Conservation (phyloP, 2,797 vertebrate species). For the Mastacembelus armatus region DNA sequence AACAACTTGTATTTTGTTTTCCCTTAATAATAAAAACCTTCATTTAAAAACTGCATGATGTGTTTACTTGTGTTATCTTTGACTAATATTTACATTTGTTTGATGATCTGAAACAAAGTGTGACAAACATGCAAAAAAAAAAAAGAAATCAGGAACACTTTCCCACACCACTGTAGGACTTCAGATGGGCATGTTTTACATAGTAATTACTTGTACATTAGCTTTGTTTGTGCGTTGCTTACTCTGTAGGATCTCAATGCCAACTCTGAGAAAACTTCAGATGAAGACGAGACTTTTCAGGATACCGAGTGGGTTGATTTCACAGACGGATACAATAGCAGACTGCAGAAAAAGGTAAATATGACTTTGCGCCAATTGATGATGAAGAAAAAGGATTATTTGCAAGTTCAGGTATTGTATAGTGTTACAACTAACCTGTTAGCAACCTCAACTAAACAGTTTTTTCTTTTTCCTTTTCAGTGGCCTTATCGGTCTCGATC, state of each 20-base stretch:
- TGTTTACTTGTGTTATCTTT: too few species aligned
- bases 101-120: too few species aligned
- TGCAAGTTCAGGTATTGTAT: too few species aligned
- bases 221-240: constrained; percentile 54
- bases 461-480: constrained; percentile 70
- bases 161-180: too few species aligned
- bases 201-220: not conserved
- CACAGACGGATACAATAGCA: constrained; percentile 86
- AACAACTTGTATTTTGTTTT: too few species aligned
- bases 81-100: too few species aligned
- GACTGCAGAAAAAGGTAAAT: constrained; percentile 83
- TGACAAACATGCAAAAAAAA: too few species aligned
- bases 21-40: too few species aligned
- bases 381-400: too few species aligned
- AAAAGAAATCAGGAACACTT: too few species aligned
- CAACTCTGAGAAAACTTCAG: constrained; percentile 82
- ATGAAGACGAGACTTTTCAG: constrained; percentile 85
- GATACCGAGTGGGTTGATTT: constrained; percentile 95
- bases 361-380: not conserved
- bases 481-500: constrained; percentile 91
- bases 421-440: not conserved
- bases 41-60: too few species aligned
- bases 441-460: not conserved
- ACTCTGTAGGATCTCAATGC: constrained; percentile 85
- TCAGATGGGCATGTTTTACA: not conserved